Percentiles rank a stretch among this genome's conserved stretches.
These are phyloP conservation scores for Xiphophorus hellerii DNA, from an alignment of 2,113 vertebrate genomes.

Conservation along the genomic window DNA sequence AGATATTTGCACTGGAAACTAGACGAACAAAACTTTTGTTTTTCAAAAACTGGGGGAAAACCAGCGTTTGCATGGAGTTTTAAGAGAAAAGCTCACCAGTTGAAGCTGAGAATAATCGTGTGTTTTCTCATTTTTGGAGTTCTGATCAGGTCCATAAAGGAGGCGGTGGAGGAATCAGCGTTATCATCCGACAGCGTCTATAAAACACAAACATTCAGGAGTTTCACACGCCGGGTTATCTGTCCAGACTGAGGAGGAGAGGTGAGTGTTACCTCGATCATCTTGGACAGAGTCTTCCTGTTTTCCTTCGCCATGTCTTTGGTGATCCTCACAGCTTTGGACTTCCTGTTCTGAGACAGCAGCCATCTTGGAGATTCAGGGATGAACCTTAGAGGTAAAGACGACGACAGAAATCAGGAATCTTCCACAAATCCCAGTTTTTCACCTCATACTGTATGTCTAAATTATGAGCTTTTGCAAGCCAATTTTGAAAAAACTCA, in stretches of 20 bases:
- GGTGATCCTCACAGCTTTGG: conserved; percentile 85
- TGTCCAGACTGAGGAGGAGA: too few relatives aligned
- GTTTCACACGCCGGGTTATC: too few relatives aligned
- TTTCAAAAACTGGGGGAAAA: too few relatives aligned
- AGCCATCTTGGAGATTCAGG: conserved; percentile 98
- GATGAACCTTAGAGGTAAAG: conserved; percentile 82
- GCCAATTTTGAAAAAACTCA: too few relatives aligned
- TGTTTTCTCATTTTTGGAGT: conserved; percentile 91
- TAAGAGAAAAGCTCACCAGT: conserved; percentile 81
- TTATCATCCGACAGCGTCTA: conserved; percentile 81
- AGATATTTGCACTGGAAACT: too few relatives aligned
- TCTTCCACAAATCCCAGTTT: too few relatives aligned
- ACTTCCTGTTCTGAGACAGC: conserved; percentile 86
- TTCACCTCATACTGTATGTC: too few relatives aligned
- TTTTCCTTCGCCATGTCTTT: conserved; percentile 89
- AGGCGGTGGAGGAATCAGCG: conserved; percentile 74
- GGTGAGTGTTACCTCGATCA: conserved; percentile 82
- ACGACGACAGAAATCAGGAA: not conserved
- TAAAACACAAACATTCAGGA: not conserved
- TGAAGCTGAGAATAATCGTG: conserved; percentile 91
- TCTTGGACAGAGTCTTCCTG: conserved; percentile 79
- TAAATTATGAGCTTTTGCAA: too few relatives aligned
- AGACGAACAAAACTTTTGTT: too few relatives aligned
- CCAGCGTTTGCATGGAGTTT: not conserved
- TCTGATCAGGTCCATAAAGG: conserved; percentile 86